Evolutionary conservation across 2,888 invertebrate species (phyloP), one percentile per base, ranked within the genome.

Genomic region (Criorhina ranunculi): DNA sequence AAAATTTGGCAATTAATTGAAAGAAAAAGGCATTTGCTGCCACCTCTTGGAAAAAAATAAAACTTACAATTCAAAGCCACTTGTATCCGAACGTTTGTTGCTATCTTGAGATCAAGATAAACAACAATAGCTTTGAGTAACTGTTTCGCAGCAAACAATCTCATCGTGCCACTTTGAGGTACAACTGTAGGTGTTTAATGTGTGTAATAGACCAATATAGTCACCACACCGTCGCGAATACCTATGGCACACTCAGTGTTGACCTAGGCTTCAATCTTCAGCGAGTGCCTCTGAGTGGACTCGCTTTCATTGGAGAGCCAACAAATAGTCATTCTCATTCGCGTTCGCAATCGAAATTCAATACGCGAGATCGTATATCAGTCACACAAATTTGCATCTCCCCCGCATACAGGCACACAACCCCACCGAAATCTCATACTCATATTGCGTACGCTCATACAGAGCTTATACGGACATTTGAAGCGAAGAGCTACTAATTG

Each of bases 91-190:
- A 64, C 29, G 5, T 40, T 40, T 19, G 40, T 51, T 49, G 8
- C 19, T 64, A 70, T 81, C 81, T 64, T 11, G 37, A 57, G 64
- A 81, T 59, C 70, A 64, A 55, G 42, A 64, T 15, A 59, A 76
- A 77, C 73, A 79, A 75, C 77, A 81, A 81, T 81, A 51, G 77
- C 40, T 60, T 76, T 53, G 31, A 76, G 64, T 64, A 70, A 70
- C 29, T 57, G 49, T 64, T 70, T 81, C 67, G 35, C 69, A 51
- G 62, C 33, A 70, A 64, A 70, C 46, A 70, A 80, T 62, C 44
- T 15, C 67, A 75, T 53, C 19, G 73, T 73, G 62, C 62, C 62
- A 81, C 69, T 81, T 69, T 55, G 44, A 75, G 55, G 53, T 55
- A 60, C 80, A 62, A 67, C 37, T 59, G 57, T 69, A 69, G 81